phyloP scores from a whole-genome alignment of 2,888 invertebrate genomes.

The Xylota sylvarum region DNA sequence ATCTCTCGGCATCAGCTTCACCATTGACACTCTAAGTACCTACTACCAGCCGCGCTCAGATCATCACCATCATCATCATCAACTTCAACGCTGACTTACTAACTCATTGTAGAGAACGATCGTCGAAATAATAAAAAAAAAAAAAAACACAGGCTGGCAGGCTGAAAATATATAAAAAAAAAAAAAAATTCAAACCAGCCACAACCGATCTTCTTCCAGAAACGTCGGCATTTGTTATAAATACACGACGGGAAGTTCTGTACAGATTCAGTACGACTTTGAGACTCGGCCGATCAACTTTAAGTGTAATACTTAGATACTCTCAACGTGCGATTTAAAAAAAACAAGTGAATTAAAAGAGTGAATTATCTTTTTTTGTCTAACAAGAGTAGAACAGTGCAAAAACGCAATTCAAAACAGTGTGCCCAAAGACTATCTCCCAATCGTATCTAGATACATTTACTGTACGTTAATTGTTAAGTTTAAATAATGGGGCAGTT shows the following conservation, averaged over 20 bases:
- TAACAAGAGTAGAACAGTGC: neutral
- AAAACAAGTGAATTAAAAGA: constrained; percentile 28
- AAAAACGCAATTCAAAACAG: constrained; percentile 13
- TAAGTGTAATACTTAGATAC: constrained; percentile 2
- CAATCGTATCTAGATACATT: neutral
- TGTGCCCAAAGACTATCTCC: neutral
- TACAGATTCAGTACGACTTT: constrained; percentile 73
- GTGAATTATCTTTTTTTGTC: constrained; percentile 31
- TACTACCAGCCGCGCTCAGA: constrained; percentile 7
- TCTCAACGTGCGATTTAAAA: constrained; percentile 17
- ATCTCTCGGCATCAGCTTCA: constrained; percentile 15
- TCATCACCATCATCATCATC: constrained; percentile 39
- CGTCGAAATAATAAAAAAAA: constrained; percentile 12
- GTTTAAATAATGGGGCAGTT: constrained; percentile 56
- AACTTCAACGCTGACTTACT: constrained; percentile 48
- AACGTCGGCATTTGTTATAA: constrained; percentile 73
- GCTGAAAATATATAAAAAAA: constrained; percentile 19
- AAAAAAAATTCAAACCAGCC: constrained; percentile 41
- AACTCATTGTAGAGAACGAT: constrained; percentile 32
- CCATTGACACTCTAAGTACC: constrained; percentile 7
- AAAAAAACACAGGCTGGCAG: constrained; percentile 25
- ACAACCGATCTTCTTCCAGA: constrained; percentile 71
- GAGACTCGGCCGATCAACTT: constrained; percentile 69
- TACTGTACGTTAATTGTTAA: constrained; percentile 6
- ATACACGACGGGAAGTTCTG: constrained; percentile 71